phyloP scores from a whole-genome alignment of 2,797 vertebrate species.

The Carcharodon carcharias region DNA sequence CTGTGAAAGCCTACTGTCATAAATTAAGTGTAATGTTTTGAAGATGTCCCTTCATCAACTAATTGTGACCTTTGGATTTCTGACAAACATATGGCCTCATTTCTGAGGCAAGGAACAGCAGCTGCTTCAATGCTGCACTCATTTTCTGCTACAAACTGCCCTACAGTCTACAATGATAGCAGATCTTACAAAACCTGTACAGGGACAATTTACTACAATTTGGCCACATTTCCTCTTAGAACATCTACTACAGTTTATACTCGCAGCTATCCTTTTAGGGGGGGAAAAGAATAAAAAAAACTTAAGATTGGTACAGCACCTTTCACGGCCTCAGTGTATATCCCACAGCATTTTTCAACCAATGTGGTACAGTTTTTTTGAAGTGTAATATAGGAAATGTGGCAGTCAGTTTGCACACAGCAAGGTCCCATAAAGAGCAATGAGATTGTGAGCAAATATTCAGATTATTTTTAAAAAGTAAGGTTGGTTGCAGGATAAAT shows the following conservation, averaged over 20 bases:
- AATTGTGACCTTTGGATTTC: slow-evolving; percentile 39
- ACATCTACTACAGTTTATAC: background rate
- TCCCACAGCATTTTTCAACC: no score
- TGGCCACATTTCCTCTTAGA: background rate
- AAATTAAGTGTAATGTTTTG: slow-evolving; percentile 36
- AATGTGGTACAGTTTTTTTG: background rate
- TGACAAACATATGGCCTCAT: background rate
- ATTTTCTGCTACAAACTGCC: background rate
- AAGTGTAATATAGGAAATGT: background rate
- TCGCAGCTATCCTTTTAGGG: background rate
- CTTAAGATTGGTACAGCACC: background rate
- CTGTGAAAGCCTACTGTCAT: slow-evolving; percentile 6
- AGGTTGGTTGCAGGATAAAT: background rate
- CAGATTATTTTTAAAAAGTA: background rate
- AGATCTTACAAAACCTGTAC: background rate
- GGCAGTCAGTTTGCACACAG: background rate
- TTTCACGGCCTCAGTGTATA: background rate
- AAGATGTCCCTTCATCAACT: slow-evolving; percentile 41
- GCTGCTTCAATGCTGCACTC: background rate
- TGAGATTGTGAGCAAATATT: background rate
- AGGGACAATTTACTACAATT: background rate
- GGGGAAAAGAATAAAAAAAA: background rate
- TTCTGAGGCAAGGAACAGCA: background rate
- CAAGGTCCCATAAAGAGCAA: background rate
- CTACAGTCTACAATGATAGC: background rate